Evolutionary conservation across 1,140 invertebrate genomes (phyloP), one percentile per base, ranked within the genome.

Genomic region (Aphaenogaster rudis): DNA sequence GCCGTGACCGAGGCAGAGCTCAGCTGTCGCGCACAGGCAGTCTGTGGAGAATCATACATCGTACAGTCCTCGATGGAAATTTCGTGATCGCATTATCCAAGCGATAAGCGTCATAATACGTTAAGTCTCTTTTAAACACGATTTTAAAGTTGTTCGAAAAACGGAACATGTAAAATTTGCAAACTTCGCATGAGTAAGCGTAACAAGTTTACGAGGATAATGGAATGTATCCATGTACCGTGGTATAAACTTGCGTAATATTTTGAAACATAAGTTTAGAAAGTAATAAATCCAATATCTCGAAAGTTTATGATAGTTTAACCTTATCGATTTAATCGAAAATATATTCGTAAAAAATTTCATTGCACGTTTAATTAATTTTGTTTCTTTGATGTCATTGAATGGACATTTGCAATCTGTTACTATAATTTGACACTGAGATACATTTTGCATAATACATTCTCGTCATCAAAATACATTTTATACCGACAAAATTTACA

Each of bases 31-130:
- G 88, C 80, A 63, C 92, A 92, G 89, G 86, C 78, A 64, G 64
- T 88, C 91, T 86, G 76, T 78, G 61, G 87, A 89, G 88, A 86
- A 91, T 92, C 84, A 57, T 84, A 85, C 61, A 57, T 28, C 52
- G 88, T 92, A 91, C 89, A 92, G 87, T 91, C 89, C 64, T 90
- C 84, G 79, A 88, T 85, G 79, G 90, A 91, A 91, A 85, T 91
- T 85, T 66, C 71, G n/a, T n/a, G 36, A 42, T 74, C 84, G 21
- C 59, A 57, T 74, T 71, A 77, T 69, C n/a, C 85, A 28, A 48
- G 21, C 21, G 52, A 48, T 59, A 61, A 82, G 42, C n/a, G 45
- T 7, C 42, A 84, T 74, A 63, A 61, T 36, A 66, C 63, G 33
- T 42, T 50, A 17, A 39, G n/a, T 45, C 66, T 11, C 33, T 48